Percentiles rank a stretch among this genome's conserved stretches.
Evolutionary conservation across 2,113 vertebrate species (phyloP).

Genomic region (Orcinus orca): DNA sequence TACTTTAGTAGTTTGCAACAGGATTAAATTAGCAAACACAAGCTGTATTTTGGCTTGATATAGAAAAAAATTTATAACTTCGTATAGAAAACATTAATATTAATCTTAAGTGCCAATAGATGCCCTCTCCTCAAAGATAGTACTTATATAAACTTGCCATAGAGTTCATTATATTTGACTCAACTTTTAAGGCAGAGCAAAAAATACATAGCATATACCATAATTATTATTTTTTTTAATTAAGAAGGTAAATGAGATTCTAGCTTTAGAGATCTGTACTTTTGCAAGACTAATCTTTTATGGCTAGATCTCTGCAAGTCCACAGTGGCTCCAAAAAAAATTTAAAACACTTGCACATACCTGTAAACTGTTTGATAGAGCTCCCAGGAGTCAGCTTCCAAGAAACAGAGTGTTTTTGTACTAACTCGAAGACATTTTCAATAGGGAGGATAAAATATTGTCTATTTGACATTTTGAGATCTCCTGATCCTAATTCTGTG

Average conservation of each 20-base stretch:
- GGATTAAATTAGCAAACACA: not conserved
- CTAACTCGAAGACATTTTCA: not conserved
- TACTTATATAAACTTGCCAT: not conserved
- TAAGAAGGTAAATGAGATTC: not conserved
- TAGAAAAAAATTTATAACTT: not conserved
- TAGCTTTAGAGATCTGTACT: not conserved
- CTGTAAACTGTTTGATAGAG: not conserved
- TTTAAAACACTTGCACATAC: not conserved
- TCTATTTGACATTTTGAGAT: not conserved
- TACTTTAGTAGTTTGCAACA: not conserved
- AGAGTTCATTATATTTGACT: not conserved
- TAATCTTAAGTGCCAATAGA: not conserved
- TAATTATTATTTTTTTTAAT: not conserved
- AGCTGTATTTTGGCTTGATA: not conserved
- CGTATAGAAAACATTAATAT: not conserved
- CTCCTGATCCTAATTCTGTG: not conserved
- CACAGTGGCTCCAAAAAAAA: not conserved
- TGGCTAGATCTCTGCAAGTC: not conserved
- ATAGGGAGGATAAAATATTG: not conserved
- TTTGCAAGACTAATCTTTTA: not conserved
- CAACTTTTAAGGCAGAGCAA: not conserved
- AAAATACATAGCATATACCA: not conserved
- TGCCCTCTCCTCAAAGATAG: not conserved
- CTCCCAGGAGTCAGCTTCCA: not conserved
- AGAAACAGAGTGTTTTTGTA: not conserved